phyloP scores from a whole-genome alignment of 2,888 invertebrate species.

The Rugalucina vietnamica region DNA sequence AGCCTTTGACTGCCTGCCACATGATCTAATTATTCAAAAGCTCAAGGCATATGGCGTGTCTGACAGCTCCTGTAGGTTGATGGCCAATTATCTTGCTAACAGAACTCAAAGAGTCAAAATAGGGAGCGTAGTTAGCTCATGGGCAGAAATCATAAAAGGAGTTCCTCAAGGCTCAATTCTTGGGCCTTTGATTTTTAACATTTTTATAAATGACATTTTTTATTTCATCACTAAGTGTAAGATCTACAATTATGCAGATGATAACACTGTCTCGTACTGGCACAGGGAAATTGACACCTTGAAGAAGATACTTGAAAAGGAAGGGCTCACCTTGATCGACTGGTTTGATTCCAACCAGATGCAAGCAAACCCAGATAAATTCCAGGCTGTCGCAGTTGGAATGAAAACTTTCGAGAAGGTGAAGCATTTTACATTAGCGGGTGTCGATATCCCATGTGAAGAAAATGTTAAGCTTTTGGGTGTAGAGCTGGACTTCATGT shows the following conservation, averaged over 20 bases:
- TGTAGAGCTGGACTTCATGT: constrained; percentile 4
- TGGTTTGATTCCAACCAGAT: constrained; percentile 18
- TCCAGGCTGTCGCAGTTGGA: neutral
- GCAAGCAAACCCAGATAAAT: constrained; percentile 13
- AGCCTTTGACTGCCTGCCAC: constrained; percentile 57
- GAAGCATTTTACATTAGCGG: neutral
- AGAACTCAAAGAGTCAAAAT: constrained; percentile 9
- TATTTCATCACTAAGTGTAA: neutral
- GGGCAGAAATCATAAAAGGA: constrained; percentile 5
- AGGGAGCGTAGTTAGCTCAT: neutral
- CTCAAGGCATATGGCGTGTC: constrained; percentile 47
- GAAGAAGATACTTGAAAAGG: neutral
- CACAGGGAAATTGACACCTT: neutral
- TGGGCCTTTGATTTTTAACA: constrained; percentile 8
- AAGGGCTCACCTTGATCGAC: neutral
- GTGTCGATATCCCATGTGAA: constrained; percentile 3
- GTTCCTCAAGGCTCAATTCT: constrained; percentile 15
- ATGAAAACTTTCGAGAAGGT: neutral
- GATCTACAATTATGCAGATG: constrained; percentile 17
- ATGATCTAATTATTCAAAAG: constrained; percentile 38
- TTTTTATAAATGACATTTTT: constrained; percentile 19
- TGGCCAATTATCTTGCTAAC: constrained; percentile 15
- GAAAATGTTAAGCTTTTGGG: constrained; percentile 16
- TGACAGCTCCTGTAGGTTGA: constrained; percentile 3
- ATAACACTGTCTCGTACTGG: constrained; percentile 2